Evolutionary conservation across 1,140 invertebrate species (phyloP).

Genomic region (Drosophila miranda): DNA sequence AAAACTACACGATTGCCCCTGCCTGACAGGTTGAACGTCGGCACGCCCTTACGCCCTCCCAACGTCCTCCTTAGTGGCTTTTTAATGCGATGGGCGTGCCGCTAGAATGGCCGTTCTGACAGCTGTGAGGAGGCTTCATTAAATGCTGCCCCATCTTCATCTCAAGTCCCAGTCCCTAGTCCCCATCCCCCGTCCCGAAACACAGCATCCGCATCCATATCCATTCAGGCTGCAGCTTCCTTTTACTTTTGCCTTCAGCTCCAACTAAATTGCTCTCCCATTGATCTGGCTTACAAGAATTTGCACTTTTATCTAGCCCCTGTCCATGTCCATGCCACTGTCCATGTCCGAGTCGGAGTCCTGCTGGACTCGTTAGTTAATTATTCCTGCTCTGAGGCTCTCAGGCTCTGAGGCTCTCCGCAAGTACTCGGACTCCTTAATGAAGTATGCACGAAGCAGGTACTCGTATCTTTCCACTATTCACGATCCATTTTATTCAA

Average conservation of each 20-base stretch:
- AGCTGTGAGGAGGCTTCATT: slow-evolving; percentile 62
- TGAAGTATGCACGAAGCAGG: slow-evolving; percentile 38
- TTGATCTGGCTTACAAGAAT: slow-evolving; percentile 51
- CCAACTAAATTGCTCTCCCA: slow-evolving; percentile 42
- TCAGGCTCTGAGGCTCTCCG: not conserved
- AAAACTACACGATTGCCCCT: slow-evolving; percentile 65
- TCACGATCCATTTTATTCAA: slow-evolving; percentile 75
- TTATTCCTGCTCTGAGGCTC: slow-evolving; percentile 7
- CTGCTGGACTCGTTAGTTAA: slow-evolving; percentile 28
- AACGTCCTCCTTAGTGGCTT: slow-evolving; percentile 62
- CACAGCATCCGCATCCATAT: slow-evolving; percentile 25
- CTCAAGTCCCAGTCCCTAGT: no score
- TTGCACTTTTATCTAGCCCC: slow-evolving; percentile 43
- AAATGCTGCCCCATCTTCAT: slow-evolving; percentile 28
- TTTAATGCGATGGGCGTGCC: slow-evolving; percentile 72
- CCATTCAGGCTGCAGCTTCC: slow-evolving; percentile 21
- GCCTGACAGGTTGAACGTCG: slow-evolving; percentile 70
- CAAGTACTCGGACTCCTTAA: slow-evolving; percentile 31
- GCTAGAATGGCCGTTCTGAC: slow-evolving; percentile 65
- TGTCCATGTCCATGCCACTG: not conserved
- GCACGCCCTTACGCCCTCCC: slow-evolving; percentile 65
- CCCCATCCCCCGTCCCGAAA: not conserved
- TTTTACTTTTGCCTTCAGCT: slow-evolving; percentile 55
- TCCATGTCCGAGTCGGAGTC: slow-evolving; percentile 16
- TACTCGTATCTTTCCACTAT: slow-evolving; percentile 45